Evolutionary conservation across 2,797 vertebrate genomes (phyloP).

Genomic region (Eulemur coronatus): DNA sequence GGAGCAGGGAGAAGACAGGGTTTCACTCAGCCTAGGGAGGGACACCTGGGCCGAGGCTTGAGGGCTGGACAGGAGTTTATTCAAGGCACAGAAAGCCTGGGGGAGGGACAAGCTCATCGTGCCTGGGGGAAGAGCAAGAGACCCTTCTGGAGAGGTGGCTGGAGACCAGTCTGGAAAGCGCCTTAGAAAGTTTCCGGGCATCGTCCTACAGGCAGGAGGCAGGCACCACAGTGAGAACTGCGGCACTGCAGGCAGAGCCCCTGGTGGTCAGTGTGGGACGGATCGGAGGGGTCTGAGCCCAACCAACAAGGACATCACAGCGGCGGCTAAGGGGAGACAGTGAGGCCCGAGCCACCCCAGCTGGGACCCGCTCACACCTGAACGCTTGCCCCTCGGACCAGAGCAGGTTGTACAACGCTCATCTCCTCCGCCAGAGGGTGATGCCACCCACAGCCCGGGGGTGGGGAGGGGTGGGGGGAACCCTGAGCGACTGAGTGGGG

Average conservation of each 20-base stretch:
- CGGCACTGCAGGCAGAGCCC: not conserved
- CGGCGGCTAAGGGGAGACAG: not conserved
- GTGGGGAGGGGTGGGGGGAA: fast-evolving
- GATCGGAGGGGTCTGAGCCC: not conserved
- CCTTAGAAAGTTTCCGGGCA: not conserved
- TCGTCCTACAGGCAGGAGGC: too few species aligned
- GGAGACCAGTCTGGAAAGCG: not conserved
- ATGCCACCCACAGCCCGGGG: not conserved
- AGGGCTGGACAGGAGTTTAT: not conserved
- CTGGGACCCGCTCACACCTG: too few species aligned
- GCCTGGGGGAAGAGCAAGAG: not conserved
- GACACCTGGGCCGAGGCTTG: not conserved
- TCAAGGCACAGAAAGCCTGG: not conserved
- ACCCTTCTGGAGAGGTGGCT: not conserved
- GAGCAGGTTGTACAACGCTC: not conserved
- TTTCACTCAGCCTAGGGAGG: not conserved
- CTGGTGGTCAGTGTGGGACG: not conserved
- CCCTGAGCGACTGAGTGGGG: not conserved
- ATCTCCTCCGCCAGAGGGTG: slow-evolving; percentile 19
- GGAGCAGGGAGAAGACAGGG: not conserved
- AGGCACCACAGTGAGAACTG: not conserved
- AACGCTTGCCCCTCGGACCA: not conserved
- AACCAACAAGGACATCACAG: not conserved
- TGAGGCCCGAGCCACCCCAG: not conserved
- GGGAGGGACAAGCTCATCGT: not conserved